Evolutionary conservation across 2,797 vertebrate genomes (phyloP).

Genomic region (Neostethus bicornis): DNA sequence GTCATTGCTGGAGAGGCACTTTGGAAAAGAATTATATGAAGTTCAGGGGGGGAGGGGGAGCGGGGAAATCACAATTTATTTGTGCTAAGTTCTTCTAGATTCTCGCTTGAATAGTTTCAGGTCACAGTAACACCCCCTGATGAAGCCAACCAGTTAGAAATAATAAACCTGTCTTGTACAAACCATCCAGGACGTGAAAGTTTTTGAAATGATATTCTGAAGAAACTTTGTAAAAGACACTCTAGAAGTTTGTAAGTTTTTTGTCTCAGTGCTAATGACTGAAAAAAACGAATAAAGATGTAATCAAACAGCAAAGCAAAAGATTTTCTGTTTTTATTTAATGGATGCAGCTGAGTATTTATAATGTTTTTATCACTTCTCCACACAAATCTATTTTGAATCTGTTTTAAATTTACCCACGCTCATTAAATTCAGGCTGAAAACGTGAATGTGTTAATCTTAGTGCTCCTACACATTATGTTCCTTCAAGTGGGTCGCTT

Average conservation of each 20-base stretch:
- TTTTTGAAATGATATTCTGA: conserved; percentile 1
- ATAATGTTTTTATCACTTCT: conserved; percentile 16
- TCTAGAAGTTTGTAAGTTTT: background rate
- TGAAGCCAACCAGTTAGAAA: conserved; percentile 28
- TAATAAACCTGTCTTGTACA: conserved; percentile 13
- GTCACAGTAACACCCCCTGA: conserved; percentile 21
- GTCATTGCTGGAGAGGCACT: conserved; percentile 55
- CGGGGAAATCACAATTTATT: conserved; percentile 31
- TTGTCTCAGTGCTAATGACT: background rate
- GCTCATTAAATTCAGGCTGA: conserved; percentile 37
- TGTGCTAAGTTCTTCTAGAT: conserved; percentile 23
- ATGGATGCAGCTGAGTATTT: conserved; percentile 22
- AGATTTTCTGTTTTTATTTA: conserved; percentile 23
- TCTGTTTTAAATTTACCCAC: conserved; percentile 35
- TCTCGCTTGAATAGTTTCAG: conserved; percentile 20
- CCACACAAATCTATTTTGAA: conserved; percentile 16
- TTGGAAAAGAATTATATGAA: conserved; percentile 57
- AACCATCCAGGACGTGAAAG: background rate
- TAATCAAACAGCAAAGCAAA: background rate
- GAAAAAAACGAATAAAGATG: background rate
- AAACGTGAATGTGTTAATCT: conserved; percentile 47
- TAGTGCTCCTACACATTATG: conserved; percentile 28
- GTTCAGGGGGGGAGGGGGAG: too few relatives aligned
- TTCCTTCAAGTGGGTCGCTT: conserved; percentile 20
- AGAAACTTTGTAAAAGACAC: background rate